phyloP scores from a whole-genome alignment of 1,140 invertebrate species.

The Drosophila melanica region DNA sequence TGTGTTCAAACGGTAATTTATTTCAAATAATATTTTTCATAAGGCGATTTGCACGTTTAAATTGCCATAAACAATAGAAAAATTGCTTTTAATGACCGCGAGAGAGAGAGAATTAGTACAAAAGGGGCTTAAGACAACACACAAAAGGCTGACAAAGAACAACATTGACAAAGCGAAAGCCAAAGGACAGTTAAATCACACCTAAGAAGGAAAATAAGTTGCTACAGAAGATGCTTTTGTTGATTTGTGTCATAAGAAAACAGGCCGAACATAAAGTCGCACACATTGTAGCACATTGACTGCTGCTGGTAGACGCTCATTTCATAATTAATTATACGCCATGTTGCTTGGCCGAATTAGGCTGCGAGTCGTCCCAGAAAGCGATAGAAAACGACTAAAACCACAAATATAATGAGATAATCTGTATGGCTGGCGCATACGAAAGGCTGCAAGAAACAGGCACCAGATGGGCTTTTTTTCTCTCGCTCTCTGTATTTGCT shows the following conservation, averaged over 20 bases:
- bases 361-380: slow-evolving; percentile 35
- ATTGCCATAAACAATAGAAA: slow-evolving; percentile 49
- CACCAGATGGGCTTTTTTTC: background rate
- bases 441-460: slow-evolving; percentile 14
- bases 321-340: slow-evolving; percentile 81
- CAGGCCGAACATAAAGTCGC: slow-evolving; percentile 37
- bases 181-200: slow-evolving; percentile 17
- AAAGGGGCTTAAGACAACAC: slow-evolving; percentile 53
- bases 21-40: slow-evolving; percentile 15
- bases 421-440: slow-evolving; percentile 74
- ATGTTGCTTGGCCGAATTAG: slow-evolving; percentile 71
- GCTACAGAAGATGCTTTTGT: slow-evolving; percentile 18
- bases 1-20: background rate
- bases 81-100: slow-evolving; percentile 59
- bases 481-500: background rate
- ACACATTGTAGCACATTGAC: slow-evolving; percentile 25
- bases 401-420: slow-evolving; percentile 78
- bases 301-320: slow-evolving; percentile 71
- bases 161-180: slow-evolving; percentile 20
- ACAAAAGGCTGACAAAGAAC: slow-evolving; percentile 30
- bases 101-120: slow-evolving; percentile 38
- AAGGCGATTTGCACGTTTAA: slow-evolving; percentile 51
- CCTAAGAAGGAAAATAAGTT: slow-evolving; percentile 41
- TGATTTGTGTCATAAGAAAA: slow-evolving; percentile 25
- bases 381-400: slow-evolving; percentile 50